phyloP scores from a whole-genome alignment of 2,113 vertebrate species.

The Herpailurus yagouaroundi region DNA sequence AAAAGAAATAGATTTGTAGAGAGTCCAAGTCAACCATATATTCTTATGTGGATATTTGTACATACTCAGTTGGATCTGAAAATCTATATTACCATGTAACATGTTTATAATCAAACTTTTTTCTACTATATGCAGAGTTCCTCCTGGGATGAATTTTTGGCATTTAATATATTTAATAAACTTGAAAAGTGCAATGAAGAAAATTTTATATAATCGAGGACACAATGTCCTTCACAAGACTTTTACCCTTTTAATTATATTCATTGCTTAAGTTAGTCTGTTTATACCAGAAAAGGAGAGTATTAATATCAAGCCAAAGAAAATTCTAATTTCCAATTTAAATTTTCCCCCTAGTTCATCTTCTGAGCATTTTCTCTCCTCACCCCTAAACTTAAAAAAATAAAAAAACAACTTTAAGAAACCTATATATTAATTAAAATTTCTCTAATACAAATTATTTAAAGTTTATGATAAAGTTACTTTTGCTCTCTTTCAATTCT shows the following conservation, averaged over 20 bases:
- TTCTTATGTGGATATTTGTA: slow-evolving; percentile 30
- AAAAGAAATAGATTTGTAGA: slow-evolving; percentile 26
- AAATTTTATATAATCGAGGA: not conserved
- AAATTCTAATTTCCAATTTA: slow-evolving; percentile 39
- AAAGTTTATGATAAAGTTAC: slow-evolving; percentile 2
- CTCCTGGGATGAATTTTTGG: not conserved
- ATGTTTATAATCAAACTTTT: slow-evolving; percentile 23
- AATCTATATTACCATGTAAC: not conserved
- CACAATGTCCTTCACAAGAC: not conserved
- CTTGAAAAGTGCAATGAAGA: slow-evolving; percentile 26
- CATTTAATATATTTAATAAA: slow-evolving; percentile 46
- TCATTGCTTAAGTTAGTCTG: not conserved
- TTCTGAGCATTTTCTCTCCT: not conserved
- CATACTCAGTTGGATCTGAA: not conserved
- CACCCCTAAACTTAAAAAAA: not conserved
- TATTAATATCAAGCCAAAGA: slow-evolving; percentile 44
- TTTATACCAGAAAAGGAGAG: not conserved
- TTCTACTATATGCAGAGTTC: slow-evolving; percentile 18
- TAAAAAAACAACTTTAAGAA: not conserved
- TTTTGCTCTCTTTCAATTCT: not conserved
- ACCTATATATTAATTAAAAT: not conserved
- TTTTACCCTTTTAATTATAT: slow-evolving; percentile 41
- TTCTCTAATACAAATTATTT: not conserved
- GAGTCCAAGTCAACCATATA: not conserved
- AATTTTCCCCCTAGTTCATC: not conserved